Conservation (phyloP, 1,140 invertebrate species). For the Lerema accius region DNA sequence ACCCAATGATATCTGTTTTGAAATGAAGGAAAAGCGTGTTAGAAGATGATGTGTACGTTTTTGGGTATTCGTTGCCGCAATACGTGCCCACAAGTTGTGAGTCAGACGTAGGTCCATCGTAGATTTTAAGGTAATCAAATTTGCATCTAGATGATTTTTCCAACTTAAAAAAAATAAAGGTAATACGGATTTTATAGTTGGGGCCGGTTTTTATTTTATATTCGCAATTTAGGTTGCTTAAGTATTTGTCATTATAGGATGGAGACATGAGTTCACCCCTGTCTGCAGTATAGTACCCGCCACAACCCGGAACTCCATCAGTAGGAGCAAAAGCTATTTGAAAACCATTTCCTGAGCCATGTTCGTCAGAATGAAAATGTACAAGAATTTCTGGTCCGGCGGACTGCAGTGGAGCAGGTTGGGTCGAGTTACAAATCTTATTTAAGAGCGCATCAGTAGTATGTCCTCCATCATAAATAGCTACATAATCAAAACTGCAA, state of each 20-base stretch:
- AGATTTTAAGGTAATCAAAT: conserved; percentile 88
- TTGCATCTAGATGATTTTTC: conserved; percentile 84
- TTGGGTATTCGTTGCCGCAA: conserved; percentile 85
- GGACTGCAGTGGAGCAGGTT: conserved; percentile 87
- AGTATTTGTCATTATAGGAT: conserved; percentile 83
- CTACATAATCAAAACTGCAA: conserved; percentile 91
- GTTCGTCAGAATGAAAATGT: conserved; percentile 91
- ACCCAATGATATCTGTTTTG: conserved; percentile 83
- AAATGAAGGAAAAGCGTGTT: conserved; percentile 88
- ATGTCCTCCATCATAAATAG: conserved; percentile 86
- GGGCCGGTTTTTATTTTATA: conserved; percentile 88
- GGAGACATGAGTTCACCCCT: conserved; percentile 88
- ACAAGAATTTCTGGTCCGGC: conserved; percentile 85
- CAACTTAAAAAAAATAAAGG: conserved; percentile 86
- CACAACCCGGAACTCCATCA: conserved; percentile 91
- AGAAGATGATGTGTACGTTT: conserved; percentile 81
- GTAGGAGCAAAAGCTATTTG: conserved; percentile 89
- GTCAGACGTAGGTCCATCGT: conserved; percentile 86
- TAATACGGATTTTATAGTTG: conserved; percentile 85
- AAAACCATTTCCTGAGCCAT: conserved; percentile 87
- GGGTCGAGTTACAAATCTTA: conserved; percentile 88
- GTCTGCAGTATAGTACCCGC: conserved; percentile 87
- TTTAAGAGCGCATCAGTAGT: conserved; percentile 80
- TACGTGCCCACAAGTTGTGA: conserved; percentile 87
- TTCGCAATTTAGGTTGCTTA: conserved; percentile 87